phyloP scores from a whole-genome alignment of 23 tunicate species.

The Styela clava region DNA sequence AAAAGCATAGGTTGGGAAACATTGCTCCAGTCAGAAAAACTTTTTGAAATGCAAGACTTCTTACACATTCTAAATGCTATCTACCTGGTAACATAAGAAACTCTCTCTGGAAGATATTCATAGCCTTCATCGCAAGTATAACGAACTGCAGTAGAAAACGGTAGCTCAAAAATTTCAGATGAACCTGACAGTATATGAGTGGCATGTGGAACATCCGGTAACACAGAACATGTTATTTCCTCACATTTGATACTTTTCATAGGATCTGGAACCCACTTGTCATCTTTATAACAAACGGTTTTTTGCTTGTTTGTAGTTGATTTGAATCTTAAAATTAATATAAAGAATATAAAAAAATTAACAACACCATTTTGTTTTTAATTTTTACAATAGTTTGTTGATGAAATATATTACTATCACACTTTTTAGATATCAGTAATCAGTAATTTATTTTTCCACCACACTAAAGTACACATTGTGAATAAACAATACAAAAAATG shows the following conservation, averaged over 20 bases:
- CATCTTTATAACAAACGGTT: constrained; percentile 12
- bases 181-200: not conserved
- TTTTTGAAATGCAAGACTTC: no score
- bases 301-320: constrained; percentile 19
- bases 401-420: no score
- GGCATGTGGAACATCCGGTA: constrained; percentile 18
- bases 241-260: constrained; percentile 23
- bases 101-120: constrained; percentile 39
- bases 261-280: constrained; percentile 45
- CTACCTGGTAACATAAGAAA: constrained; percentile 36
- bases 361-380: no score
- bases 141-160: constrained; percentile 35
- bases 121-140: constrained; percentile 63
- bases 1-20: no score
- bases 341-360: not conserved
- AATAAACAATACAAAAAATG: no score
- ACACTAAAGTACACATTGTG: no score
- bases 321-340: constrained; percentile 11
- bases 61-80: no score
- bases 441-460: no score
- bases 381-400: no score
- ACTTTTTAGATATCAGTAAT: no score
- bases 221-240: constrained; percentile 12
- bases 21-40: no score
- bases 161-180: not conserved